Percentiles rank a stretch among this genome's conserved stretches.
phyloP scores from a whole-genome alignment of 2,888 invertebrate genomes.

The Timema cristinae region DNA sequence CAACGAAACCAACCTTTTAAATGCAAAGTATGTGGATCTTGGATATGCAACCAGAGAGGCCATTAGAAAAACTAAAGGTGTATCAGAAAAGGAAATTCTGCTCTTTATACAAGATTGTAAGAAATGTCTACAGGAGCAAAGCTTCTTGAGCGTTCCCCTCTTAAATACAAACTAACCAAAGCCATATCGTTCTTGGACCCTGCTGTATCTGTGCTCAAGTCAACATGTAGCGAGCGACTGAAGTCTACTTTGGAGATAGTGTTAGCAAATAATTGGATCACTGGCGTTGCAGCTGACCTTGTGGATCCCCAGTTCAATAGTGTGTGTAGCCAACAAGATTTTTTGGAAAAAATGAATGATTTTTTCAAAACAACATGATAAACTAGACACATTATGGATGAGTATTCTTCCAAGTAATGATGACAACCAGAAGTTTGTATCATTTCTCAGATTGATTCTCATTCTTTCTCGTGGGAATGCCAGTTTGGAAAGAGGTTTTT shows the following conservation, averaged over 20 bases:
- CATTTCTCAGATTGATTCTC: no score
- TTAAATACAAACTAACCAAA: slow-evolving; percentile 5
- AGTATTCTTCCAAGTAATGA: no score
- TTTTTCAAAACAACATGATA: no score
- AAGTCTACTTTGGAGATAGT: not conserved
- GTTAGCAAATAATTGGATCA: no score
- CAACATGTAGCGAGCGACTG: not conserved
- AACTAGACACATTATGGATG: no score
- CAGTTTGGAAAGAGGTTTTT: no score
- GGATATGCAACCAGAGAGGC: not conserved
- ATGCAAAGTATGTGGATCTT: not conserved
- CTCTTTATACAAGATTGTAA: not conserved
- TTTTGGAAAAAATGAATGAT: no score
- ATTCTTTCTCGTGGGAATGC: no score
- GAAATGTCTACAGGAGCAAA: not conserved
- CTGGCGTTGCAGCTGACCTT: no score
- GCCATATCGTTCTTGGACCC: not conserved
- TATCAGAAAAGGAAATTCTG: not conserved
- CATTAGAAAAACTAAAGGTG: not conserved
- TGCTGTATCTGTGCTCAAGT: not conserved
- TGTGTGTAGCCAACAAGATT: no score
- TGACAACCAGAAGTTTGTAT: no score
- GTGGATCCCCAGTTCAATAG: no score
- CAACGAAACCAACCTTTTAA: not conserved
- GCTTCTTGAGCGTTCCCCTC: not conserved